Percentiles rank a stretch among this genome's conserved stretches.
Evolutionary conservation across 2,113 vertebrate species (phyloP).

Genomic region (Erpornis zantholeuca): DNA sequence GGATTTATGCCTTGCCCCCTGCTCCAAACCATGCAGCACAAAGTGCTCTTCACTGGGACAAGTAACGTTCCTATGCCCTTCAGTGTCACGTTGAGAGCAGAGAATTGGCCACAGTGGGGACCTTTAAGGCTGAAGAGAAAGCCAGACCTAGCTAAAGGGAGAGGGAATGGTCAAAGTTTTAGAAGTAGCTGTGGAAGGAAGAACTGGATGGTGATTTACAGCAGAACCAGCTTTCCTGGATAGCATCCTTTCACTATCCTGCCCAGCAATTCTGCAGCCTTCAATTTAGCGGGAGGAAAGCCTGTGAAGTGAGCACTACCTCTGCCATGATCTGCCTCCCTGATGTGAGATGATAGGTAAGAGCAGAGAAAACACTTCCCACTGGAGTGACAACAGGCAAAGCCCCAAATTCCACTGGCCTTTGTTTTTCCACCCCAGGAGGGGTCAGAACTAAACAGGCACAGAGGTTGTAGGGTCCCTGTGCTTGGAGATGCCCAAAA

Average conservation of each 20-base stretch:
- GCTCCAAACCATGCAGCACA: neutral
- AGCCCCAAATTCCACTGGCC: neutral
- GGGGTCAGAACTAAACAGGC: neutral
- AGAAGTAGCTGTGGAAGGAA: neutral
- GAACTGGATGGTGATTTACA: neutral
- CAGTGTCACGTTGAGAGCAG: neutral
- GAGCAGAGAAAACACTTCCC: neutral
- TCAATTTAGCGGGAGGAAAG: fast-evolving
- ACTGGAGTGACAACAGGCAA: neutral
- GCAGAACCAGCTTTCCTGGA: neutral
- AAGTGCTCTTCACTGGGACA: neutral
- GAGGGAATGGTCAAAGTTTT: neutral
- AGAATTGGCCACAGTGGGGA: neutral
- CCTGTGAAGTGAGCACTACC: neutral
- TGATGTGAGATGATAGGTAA: neutral
- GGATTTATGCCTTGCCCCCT: neutral
- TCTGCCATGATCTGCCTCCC: neutral
- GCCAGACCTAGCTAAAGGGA: neutral
- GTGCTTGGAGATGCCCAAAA: neutral
- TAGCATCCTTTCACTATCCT: neutral
- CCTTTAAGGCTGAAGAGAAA: neutral
- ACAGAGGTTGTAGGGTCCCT: neutral
- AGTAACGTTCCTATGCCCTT: fast-evolving
- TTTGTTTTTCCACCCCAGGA: neutral
- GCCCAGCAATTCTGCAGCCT: neutral